Evolutionary conservation across 2,888 invertebrate genomes (phyloP), one percentile per base, ranked within the genome.

Genomic region (Notocelia uddmanniana): DNA sequence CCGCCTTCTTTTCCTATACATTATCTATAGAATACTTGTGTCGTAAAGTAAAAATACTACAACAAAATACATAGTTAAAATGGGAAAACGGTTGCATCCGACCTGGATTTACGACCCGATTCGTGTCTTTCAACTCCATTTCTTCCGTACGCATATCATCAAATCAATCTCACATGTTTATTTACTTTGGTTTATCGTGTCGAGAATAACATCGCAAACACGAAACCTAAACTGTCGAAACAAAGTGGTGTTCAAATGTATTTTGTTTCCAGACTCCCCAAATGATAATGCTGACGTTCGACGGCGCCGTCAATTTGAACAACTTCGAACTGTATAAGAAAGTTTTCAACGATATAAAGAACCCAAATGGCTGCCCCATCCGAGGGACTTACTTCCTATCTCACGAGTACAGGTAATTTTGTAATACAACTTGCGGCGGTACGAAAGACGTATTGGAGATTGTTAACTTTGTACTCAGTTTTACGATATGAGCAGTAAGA

Each of bases 311-410:
- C 78, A 98, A 98, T 91, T 95, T 97, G 83, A 98, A 98, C 88
- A 98, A 98, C 91, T 98, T 95, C 87, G 97, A 97, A 75, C 96
- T 97, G 82, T 98, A 98, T 91, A 96, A 95, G 86, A 97, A 97
- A 90, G 97, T 98, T 69, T 97, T 98, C 87, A 95, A 95, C 83
- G 95, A 95, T 74, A 94, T 97, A 77, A 95, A 96, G 83, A 98
- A 98, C 92, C 97, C 98, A 58, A 98, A 99, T 85, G 97, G 97
- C 18, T 98, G 98, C 82, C 95, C 96, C 18, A 96, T 98, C 77
- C 96, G 95, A 77, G 98, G 98, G 74, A 99, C 99, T 5, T 99
- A 98, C 94, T 99, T 98, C 94, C 95, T 98, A 76, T 97, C 98
- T 8, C 99, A 99, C 87, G 96, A 96, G 86, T 96, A 96, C 93